Conservation (phyloP, 2,888 invertebrate species). For the Pheosia gnoma region DNA sequence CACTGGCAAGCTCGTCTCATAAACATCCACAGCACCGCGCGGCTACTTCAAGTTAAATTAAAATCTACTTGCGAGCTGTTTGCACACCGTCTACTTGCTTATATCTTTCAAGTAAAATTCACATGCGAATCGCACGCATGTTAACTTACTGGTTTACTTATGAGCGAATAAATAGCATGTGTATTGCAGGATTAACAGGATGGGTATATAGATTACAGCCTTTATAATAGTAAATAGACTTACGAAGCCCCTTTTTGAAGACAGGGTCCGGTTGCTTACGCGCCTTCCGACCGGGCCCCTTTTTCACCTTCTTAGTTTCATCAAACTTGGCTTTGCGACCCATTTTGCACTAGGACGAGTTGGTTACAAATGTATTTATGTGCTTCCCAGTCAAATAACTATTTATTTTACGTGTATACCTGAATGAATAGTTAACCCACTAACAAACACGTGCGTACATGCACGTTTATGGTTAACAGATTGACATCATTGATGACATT, state of each 20-base stretch:
- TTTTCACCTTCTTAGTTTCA: constrained; percentile 87
- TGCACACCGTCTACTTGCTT: too few species aligned
- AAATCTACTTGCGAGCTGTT: too few species aligned
- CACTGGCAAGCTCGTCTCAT: too few species aligned
- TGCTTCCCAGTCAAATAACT: background rate
- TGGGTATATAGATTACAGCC: too few species aligned
- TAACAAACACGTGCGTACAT: background rate
- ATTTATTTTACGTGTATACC: background rate
- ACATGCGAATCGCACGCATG: too few species aligned
- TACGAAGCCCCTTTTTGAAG: constrained; percentile 83
- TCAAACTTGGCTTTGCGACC: constrained; percentile 93
- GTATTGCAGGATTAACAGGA: too few species aligned
- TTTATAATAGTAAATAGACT: constrained; percentile 39
- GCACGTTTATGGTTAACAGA: background rate
- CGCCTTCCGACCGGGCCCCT: constrained; percentile 93
- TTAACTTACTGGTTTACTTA: too few species aligned
- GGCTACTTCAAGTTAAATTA: too few species aligned
- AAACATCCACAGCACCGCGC: too few species aligned
- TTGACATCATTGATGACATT: too few species aligned
- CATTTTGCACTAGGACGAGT: constrained; percentile 80
- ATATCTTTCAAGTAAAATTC: too few species aligned
- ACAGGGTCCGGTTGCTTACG: constrained; percentile 93
- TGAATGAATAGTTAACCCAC: background rate
- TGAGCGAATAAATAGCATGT: too few species aligned
- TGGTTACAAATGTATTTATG: background rate